Evolutionary conservation across 2,888 invertebrate species (phyloP).

Genomic region (Ormia ochracea): DNA sequence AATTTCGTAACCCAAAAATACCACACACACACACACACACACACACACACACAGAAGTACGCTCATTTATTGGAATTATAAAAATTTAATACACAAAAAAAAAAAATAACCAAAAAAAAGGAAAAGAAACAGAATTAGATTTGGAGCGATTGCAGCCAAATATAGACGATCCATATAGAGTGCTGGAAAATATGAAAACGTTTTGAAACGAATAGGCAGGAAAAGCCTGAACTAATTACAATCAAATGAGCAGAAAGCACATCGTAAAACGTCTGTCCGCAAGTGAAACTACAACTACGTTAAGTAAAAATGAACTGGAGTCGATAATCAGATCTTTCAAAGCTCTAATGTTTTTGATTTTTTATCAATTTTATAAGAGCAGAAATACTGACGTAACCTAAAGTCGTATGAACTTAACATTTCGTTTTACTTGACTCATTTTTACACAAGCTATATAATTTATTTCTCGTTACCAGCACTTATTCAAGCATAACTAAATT

Average conservation of each 20-base stretch:
- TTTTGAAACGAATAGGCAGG: constrained; percentile 23
- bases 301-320: neutral
- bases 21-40: constrained; percentile 1
- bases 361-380: neutral
- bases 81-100: constrained; percentile 18
- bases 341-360: neutral
- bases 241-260: neutral
- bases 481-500: constrained; percentile 2
- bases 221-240: constrained; percentile 39
- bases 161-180: constrained; percentile 20
- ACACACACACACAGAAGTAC: neutral
- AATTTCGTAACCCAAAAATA: constrained; percentile 1
- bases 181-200: neutral
- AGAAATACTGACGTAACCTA: neutral
- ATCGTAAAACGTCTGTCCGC: neutral
- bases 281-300: neutral
- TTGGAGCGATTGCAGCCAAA: constrained; percentile 51
- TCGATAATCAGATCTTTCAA: constrained; percentile 1
- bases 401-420: constrained; percentile 36
- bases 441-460: neutral
- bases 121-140: constrained; percentile 44
- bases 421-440: neutral
- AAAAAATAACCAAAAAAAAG: no score
- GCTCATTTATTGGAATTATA: constrained; percentile 10
- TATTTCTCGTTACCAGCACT: neutral